A percentile compares a stretch with the other conserved stretches of the same genome.
These are phyloP conservation scores for Sitodiplosis mosellana DNA, from an alignment of 1,140 invertebrate genomes.

Conservation along the genomic window DNA sequence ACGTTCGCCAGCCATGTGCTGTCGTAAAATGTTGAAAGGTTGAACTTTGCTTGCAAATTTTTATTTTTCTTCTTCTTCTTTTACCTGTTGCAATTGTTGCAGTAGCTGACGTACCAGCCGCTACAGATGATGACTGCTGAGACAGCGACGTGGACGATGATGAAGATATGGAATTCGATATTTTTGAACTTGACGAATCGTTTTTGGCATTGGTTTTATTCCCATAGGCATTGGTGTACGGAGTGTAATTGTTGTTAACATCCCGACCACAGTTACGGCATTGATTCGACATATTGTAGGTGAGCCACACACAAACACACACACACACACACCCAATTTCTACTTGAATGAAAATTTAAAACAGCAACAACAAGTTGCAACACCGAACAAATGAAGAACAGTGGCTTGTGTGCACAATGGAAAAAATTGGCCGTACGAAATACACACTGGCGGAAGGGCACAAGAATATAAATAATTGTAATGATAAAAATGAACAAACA, in stretches of 20 bases:
- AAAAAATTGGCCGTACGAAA: too few relatives aligned
- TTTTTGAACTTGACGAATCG: conserved; percentile 10
- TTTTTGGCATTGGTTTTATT: conserved; percentile 2
- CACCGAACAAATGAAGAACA: too few relatives aligned
- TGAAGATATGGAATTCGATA: conserved; percentile 18
- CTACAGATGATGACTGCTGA: conserved; percentile 6
- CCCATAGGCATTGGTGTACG: conserved; percentile 23
- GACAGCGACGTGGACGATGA: conserved; percentile 3
- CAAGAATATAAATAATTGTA: too few relatives aligned
- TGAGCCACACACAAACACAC: neutral
- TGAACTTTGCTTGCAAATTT: neutral
- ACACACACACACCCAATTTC: too few relatives aligned
- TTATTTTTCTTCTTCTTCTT: neutral
- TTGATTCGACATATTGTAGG: conserved; percentile 20
- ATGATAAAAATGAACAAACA: too few relatives aligned
- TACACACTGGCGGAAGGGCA: too few relatives aligned
- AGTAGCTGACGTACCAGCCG: conserved; percentile 3
- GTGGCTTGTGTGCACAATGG: too few relatives aligned
- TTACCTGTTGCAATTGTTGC: conserved; percentile 4
- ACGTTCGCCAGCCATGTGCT: too few relatives aligned
- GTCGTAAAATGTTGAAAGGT: neutral
- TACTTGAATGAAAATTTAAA: too few relatives aligned
- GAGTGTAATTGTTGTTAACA: conserved; percentile 25
- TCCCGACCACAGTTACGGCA: conserved; percentile 25
- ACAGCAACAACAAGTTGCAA: too few relatives aligned